Evolutionary conservation across 2,113 vertebrate genomes (phyloP), one percentile per base, ranked within the genome.

Genomic region (Myotis davidii): DNA sequence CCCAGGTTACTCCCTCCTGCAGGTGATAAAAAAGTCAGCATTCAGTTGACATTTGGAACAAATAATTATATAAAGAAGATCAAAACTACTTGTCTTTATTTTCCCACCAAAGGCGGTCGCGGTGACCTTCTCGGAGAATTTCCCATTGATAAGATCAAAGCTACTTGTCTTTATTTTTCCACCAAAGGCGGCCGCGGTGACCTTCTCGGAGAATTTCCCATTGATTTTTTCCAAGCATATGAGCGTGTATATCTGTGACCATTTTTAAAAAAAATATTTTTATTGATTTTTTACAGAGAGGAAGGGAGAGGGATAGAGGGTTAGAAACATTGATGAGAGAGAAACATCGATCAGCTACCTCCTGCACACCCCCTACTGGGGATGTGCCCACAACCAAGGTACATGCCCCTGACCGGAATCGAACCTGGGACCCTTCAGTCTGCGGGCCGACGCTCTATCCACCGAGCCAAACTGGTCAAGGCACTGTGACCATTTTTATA

Each of bases 151-250:
- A 50, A 42, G 37, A 11, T 39, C 5, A 48, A 17, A 54, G 6
- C 37, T 23, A 0, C 11, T 65, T 45, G 20, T 76, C 77, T 39
- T 2, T 48, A 9, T 39, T 90, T 86, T 21, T 27, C 27, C 18
- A 65, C 25, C 11, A 4, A 14, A 61, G 32, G 27, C 2, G 45
- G 3, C 4, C 1, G 7, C 6, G 2, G 20, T 23, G 20, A 45
- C 12, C 13, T n/a, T 39, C 16, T 42, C 10, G 6, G 64, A 45
- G 45, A 29, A 18, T 54, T 79, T 83, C 48, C 42, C 64, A 39
- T 81, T n/a, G n/a, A 34, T 61, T 77, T 79, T 25, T 56, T 21
- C 23, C 39, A 61, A 48, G n/a, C 20, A 2, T n/a, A 4, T n/a
- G 39, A 54, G 32, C 78, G 14, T 73, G 37, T 27, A 17, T 42